A percentile compares a stretch with the other conserved stretches of the same genome.
phyloP scores from a whole-genome alignment of 1,140 invertebrate genomes.

The Stegodyphus mimosarum region DNA sequence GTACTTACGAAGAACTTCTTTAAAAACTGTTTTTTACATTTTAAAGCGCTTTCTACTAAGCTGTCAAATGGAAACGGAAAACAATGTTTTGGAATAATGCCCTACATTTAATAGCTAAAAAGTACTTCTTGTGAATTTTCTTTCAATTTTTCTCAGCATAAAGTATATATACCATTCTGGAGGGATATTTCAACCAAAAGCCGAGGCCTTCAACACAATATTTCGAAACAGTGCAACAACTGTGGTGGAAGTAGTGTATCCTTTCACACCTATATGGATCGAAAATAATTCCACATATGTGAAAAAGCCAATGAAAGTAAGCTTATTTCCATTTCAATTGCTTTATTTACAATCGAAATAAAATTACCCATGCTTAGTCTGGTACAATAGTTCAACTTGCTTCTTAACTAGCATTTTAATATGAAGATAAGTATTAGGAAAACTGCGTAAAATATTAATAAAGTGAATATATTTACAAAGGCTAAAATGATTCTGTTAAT shows the following conservation, averaged over 20 bases:
- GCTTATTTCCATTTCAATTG: not conserved
- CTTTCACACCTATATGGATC: slow-evolving; percentile 49
- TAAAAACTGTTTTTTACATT: too few species aligned
- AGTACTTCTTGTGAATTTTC: too few species aligned
- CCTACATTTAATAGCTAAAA: too few species aligned
- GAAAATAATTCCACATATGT: slow-evolving; percentile 53
- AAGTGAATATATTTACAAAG: not conserved
- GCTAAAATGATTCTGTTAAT: not conserved
- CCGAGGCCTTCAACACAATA: slow-evolving; percentile 47
- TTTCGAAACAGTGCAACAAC: not conserved
- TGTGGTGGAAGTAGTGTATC: not conserved
- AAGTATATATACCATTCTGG: slow-evolving; percentile 3
- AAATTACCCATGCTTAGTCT: not conserved
- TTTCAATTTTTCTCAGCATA: slow-evolving; percentile 14
- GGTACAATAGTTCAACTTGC: not conserved
- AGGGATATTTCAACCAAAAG: not conserved
- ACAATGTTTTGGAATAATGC: too few species aligned
- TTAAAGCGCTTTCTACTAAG: too few species aligned
- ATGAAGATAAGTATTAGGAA: not conserved
- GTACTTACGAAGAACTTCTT: too few species aligned
- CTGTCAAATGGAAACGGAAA: too few species aligned
- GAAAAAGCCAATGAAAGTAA: slow-evolving; percentile 32
- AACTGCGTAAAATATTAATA: not conserved
- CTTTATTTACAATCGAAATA: not conserved
- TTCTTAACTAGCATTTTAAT: not conserved